These are phyloP conservation scores for Muscicapa adusta DNA, from an alignment of 2,113 vertebrate genomes.

Conservation along the genomic window DNA sequence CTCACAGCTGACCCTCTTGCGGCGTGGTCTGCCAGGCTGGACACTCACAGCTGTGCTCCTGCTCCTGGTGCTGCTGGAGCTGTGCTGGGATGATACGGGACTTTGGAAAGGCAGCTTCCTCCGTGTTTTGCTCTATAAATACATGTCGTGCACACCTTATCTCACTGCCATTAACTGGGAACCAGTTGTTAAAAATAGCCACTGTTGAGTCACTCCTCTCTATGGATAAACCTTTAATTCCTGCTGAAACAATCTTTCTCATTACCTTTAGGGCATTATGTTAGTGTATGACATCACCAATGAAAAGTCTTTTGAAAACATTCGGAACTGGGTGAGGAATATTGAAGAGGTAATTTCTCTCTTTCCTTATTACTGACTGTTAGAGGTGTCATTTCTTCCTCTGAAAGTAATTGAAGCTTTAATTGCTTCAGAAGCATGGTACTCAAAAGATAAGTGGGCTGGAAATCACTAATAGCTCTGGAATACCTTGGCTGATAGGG, in stretches of 20 bases:
- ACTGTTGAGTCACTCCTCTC: neutral
- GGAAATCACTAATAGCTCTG: fast-evolving
- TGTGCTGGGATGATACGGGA: fast-evolving
- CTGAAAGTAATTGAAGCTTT: neutral
- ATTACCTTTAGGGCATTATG: conserved; percentile 86
- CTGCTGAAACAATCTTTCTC: neutral
- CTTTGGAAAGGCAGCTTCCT: too few relatives aligned
- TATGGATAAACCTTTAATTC: fast-evolving
- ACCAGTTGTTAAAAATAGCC: fast-evolving
- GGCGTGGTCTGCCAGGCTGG: fast-evolving
- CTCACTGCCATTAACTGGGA: neutral
- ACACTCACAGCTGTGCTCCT: fast-evolving
- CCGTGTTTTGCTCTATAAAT: fast-evolving
- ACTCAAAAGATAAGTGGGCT: neutral
- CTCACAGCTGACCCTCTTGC: fast-evolving
- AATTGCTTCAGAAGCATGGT: neutral
- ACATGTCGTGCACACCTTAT: fast-evolving
- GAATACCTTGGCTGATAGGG: fast-evolving
- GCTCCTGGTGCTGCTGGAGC: neutral
- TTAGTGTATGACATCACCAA: conserved; percentile 97
- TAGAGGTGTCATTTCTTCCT: neutral
- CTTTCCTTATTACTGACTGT: fast-evolving
- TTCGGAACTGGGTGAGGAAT: conserved; percentile 97
- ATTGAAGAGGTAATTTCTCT: conserved; percentile 86
- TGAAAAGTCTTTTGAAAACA: conserved; percentile 95